Conservation (phyloP, 2,797 vertebrate genomes). For the Sciaenops ocellatus region DNA sequence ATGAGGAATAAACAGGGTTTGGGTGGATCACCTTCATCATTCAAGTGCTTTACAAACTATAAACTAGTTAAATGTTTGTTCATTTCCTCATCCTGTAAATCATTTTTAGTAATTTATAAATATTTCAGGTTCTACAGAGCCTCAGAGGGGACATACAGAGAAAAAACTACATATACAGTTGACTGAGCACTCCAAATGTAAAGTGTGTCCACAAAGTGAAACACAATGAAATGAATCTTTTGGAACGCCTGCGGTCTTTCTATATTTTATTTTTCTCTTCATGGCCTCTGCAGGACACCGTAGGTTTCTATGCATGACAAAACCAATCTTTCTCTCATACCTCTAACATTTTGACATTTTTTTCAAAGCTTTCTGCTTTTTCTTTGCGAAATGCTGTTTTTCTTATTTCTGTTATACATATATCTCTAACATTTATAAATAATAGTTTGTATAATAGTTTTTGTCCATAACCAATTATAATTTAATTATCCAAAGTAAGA, state of each 20-base stretch:
- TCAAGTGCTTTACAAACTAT: conserved; percentile 22
- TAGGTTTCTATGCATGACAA: conserved; percentile 57
- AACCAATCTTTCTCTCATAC: conserved; percentile 40
- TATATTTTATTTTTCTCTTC: no score
- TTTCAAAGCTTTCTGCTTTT: conserved; percentile 31
- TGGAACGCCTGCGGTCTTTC: no score
- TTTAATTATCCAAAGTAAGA: neutral
- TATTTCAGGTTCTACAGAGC: neutral
- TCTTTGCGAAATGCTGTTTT: neutral
- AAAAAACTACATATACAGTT: no score
- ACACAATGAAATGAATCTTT: no score
- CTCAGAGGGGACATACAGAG: no score
- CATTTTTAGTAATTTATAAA: neutral
- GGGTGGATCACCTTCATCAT: conserved; percentile 28
- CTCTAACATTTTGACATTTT: conserved; percentile 54
- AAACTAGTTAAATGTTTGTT: neutral
- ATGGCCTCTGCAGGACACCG: no score
- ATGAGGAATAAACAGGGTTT: conserved; percentile 85
- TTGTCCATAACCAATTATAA: conserved; percentile 17
- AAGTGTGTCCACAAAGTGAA: no score
- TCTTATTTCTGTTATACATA: conserved; percentile 1
- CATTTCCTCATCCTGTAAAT: neutral
- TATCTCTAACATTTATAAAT: neutral
- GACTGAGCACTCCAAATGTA: no score
- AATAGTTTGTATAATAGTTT: neutral